Evolutionary conservation across 2,797 vertebrate species (phyloP).

Genomic region (Galago senegalensis): DNA sequence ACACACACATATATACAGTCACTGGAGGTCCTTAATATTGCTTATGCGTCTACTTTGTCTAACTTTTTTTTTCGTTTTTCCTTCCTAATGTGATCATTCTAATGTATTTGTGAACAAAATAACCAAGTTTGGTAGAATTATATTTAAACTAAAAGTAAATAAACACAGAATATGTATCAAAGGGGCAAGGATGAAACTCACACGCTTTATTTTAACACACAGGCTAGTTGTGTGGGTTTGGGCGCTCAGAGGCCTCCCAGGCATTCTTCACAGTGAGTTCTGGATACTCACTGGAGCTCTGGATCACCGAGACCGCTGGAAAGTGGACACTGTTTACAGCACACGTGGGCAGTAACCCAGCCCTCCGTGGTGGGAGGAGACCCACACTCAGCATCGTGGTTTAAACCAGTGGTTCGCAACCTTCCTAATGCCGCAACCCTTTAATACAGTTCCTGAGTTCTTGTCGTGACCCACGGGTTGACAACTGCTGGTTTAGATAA

Average conservation of each 20-base stretch:
- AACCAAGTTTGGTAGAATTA: background rate
- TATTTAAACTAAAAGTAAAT: background rate
- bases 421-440: too few species aligned
- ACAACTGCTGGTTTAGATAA: too few species aligned
- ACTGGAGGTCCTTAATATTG: fast-evolving
- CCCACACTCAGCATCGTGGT: background rate
- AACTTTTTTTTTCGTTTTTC: background rate
- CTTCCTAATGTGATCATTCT: background rate
- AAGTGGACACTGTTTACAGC: background rate
- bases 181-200: fast-evolving
- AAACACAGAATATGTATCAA: background rate
- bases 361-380: background rate
- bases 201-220: fast-evolving
- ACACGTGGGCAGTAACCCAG: fast-evolving
- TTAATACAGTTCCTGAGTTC: too few species aligned
- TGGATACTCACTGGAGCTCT: background rate
- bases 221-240: background rate
- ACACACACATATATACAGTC: background rate
- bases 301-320: background rate
- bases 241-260: background rate
- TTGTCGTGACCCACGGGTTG: too few species aligned
- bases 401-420: too few species aligned
- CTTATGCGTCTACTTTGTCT: background rate
- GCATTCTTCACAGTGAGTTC: background rate
- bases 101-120: background rate